phyloP scores from a whole-genome alignment of 2,113 vertebrate genomes.

The Thamnophis sirtalis region DNA sequence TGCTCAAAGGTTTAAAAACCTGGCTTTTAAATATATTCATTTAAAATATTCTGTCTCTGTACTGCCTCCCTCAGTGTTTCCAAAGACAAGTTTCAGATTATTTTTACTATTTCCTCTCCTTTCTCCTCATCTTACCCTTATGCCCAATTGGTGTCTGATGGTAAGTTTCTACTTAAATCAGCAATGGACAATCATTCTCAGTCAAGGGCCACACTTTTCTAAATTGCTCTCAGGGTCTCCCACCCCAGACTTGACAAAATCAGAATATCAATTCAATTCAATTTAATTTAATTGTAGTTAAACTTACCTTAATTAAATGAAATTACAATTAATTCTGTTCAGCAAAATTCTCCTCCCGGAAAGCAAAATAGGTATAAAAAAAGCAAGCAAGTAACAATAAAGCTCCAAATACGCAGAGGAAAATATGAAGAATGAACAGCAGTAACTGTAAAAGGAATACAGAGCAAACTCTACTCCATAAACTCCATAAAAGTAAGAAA shows the following conservation, averaged over 20 bases:
- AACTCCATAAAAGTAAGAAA: background rate
- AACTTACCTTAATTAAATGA: background rate
- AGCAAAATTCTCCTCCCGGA: background rate
- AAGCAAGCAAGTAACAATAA: background rate
- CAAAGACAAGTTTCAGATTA: background rate
- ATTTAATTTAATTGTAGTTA: background rate
- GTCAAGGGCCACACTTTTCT: background rate
- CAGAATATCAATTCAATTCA: background rate
- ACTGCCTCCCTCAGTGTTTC: background rate
- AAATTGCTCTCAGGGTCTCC: background rate
- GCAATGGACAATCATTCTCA: background rate
- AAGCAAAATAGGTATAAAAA: background rate
- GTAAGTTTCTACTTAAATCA: background rate
- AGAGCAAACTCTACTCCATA: background rate
- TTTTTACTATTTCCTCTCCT: background rate
- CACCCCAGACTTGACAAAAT: background rate
- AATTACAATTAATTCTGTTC: background rate
- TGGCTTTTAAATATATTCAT: background rate
- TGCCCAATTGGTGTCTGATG: background rate
- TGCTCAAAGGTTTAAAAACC: background rate
- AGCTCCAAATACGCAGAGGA: background rate
- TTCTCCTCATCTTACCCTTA: background rate
- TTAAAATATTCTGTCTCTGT: background rate
- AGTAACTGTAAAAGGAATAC: background rate
- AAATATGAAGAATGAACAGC: background rate